Percentiles rank a stretch among this genome's conserved stretches.
phyloP scores from a whole-genome alignment of 2,797 vertebrate genomes.

The Sternarchorhynchus goeldii region DNA sequence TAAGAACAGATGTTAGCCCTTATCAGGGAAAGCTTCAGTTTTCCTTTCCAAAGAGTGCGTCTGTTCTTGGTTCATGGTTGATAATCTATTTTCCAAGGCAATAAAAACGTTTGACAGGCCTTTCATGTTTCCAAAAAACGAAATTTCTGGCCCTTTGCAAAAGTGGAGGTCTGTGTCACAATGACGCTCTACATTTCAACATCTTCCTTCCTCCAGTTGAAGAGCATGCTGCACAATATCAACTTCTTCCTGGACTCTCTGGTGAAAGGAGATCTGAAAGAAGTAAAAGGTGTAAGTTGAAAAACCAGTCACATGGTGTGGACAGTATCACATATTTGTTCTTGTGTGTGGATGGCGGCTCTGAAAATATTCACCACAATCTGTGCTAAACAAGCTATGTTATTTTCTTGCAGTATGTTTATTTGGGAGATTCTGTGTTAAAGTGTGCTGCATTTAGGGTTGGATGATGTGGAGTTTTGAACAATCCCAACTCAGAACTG shows the following conservation, averaged over 20 bases:
- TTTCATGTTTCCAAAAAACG: neutral
- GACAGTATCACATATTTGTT: neutral
- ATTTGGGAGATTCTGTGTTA: too few species aligned
- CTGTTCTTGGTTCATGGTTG: neutral
- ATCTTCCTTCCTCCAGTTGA: constrained; percentile 71
- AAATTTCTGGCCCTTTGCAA: neutral
- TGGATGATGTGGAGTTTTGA: too few species aligned
- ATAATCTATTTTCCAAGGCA: constrained; percentile 2
- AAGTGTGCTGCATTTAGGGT: too few species aligned
- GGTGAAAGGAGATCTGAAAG: constrained; percentile 79
- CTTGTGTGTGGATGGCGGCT: constrained; percentile 7
- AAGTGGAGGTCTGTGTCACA: neutral
- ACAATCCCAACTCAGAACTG: too few species aligned
- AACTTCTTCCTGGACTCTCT: constrained; percentile 84
- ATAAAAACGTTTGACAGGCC: constrained; percentile 4
- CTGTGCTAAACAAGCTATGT: too few species aligned
- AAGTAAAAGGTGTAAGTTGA: constrained; percentile 74
- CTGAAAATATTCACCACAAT: neutral
- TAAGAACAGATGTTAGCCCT: constrained; percentile 13
- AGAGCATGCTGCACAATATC: constrained; percentile 85
- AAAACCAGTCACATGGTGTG: constrained; percentile 8
- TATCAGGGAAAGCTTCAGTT: constrained; percentile 26
- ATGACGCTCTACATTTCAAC: constrained; percentile 5
- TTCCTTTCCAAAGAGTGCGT: constrained; percentile 11
- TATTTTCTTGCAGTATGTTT: too few species aligned